Percentiles rank a stretch among this genome's conserved stretches.
These are phyloP conservation scores for Eurytoma adleriae DNA, from an alignment of 2,888 invertebrate genomes.

Conservation along the genomic window DNA sequence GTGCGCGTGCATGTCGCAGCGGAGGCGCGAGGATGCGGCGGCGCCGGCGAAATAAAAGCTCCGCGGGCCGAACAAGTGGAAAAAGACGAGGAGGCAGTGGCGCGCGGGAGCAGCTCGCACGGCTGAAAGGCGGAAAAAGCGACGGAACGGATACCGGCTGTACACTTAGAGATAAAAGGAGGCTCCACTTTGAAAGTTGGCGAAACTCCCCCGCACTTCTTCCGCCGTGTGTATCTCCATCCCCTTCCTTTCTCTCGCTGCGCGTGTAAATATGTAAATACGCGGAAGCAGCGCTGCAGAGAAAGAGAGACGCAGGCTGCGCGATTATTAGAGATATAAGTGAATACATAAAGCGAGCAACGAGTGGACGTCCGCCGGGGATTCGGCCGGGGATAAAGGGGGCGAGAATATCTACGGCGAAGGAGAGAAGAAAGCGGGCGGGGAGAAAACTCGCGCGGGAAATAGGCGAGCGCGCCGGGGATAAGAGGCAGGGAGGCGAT, in stretches of 20 bases:
- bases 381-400: slow-evolving; percentile 49
- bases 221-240: background rate
- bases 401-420: slow-evolving; percentile 38
- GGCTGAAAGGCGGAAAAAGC: slow-evolving; percentile 42
- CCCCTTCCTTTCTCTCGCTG: background rate
- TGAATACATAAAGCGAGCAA: slow-evolving; percentile 47
- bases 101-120: slow-evolving; percentile 2
- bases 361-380: slow-evolving; percentile 42
- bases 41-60: background rate
- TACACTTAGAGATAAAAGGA: slow-evolving; percentile 57
- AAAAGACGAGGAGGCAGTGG: background rate
- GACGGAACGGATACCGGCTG: slow-evolving; percentile 42
- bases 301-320: too few species aligned
- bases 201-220: slow-evolving; percentile 53
- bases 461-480: slow-evolving; percentile 6
- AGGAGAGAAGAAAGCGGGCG: slow-evolving; percentile 19
- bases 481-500: slow-evolving; percentile 62
- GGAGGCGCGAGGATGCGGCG: background rate
- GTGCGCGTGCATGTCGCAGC: background rate
- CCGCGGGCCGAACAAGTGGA: slow-evolving; percentile 15
- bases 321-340: slow-evolving; percentile 61
- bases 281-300: slow-evolving; percentile 48
- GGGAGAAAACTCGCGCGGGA: slow-evolving; percentile 2
- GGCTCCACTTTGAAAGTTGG: slow-evolving; percentile 58
- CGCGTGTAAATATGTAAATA: slow-evolving; percentile 70